A percentile compares a stretch with the other conserved stretches of the same genome.
These are phyloP conservation scores for Ailurus styani DNA, from an alignment of 2,113 vertebrate species.

Conservation along the genomic window DNA sequence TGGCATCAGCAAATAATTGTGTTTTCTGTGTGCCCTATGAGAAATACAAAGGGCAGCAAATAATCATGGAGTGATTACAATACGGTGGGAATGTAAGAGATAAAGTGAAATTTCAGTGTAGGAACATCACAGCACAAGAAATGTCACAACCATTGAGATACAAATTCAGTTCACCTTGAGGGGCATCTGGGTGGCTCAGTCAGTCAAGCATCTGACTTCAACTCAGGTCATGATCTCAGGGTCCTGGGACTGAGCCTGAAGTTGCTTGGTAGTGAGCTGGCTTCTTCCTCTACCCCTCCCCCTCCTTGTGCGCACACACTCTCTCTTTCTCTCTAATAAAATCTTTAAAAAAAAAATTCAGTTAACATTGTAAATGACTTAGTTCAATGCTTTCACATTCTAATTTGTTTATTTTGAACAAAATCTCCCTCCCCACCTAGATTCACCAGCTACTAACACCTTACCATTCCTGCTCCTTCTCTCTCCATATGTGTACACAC, in stretches of 20 bases:
- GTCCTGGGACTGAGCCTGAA: background rate
- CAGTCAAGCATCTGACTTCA: background rate
- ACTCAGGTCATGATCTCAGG: background rate
- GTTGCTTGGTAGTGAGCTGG: background rate
- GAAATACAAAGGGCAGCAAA: background rate
- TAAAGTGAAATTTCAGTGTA: background rate
- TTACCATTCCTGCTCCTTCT: background rate
- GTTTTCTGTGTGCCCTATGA: background rate
- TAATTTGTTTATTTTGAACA: background rate
- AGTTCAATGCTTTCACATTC: background rate
- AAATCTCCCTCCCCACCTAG: background rate
- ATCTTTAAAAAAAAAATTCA: background rate
- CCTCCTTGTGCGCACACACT: background rate
- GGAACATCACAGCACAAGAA: background rate
- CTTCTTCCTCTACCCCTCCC: background rate
- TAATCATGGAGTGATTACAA: background rate
- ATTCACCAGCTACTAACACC: background rate
- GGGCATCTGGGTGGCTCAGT: background rate
- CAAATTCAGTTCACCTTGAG: background rate
- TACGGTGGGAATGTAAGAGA: background rate
- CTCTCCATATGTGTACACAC: background rate
- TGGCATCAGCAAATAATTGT: background rate
- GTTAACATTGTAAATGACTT: background rate
- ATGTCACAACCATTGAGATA: background rate
- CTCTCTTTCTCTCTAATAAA: background rate